Conservation (phyloP, 2,888 invertebrate genomes). For the Spisula subtruncata region DNA sequence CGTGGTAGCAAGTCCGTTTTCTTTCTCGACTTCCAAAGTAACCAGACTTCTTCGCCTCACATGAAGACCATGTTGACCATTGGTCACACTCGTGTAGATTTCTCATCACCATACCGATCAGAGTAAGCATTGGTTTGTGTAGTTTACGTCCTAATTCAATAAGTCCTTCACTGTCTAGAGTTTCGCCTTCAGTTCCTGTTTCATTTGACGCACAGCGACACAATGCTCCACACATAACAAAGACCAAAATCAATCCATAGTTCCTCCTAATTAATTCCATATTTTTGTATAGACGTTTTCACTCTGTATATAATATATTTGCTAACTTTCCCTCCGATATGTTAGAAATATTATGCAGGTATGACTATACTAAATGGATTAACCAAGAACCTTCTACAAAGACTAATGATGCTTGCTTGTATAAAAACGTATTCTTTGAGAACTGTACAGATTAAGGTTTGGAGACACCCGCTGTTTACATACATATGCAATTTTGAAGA, state of each 20-base stretch:
- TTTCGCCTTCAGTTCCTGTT: background rate
- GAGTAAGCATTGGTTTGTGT: no score
- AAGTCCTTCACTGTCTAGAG: background rate
- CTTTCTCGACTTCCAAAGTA: background rate
- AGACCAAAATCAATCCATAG: background rate
- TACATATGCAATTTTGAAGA: no score
- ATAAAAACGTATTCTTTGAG: no score
- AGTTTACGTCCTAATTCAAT: background rate
- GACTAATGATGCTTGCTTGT: background rate
- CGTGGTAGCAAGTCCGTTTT: background rate
- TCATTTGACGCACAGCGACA: background rate
- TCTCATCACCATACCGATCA: background rate
- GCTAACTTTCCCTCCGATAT: background rate
- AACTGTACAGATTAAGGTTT: background rate
- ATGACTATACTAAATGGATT: background rate
- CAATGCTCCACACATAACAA: background rate
- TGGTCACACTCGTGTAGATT: conserved; percentile 3
- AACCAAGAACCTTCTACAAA: background rate
- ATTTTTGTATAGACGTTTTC: background rate
- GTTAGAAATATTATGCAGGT: background rate
- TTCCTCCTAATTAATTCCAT: background rate
- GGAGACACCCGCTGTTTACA: background rate
- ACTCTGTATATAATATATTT: no score
- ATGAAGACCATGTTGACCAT: background rate
- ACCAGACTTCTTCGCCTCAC: background rate